Conservation (phyloP, 2,797 vertebrate species). For the Anabacerthia variegaticeps region DNA sequence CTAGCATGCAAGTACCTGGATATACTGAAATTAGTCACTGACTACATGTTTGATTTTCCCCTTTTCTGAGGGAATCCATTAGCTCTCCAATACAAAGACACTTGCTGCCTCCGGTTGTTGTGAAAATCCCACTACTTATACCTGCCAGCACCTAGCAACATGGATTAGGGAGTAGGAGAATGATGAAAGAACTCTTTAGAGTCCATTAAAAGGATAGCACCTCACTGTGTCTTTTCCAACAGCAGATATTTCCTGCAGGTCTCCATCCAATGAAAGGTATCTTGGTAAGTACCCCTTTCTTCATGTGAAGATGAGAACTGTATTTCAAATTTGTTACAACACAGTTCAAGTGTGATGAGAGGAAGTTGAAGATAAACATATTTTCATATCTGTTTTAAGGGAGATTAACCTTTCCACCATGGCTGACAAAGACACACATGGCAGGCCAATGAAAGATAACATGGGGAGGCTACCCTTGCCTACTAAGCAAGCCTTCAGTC, state of each 20-base stretch:
- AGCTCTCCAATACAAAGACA: neutral
- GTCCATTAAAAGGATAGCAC: neutral
- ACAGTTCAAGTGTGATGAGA: neutral
- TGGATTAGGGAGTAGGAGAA: neutral
- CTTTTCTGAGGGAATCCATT: neutral
- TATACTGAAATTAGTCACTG: neutral
- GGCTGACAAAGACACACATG: neutral
- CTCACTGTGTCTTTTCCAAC: neutral
- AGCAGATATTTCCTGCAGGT: neutral
- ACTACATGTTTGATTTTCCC: neutral
- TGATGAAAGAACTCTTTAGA: neutral
- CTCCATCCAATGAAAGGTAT: neutral
- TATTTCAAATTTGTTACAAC: neutral
- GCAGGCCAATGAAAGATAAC: neutral
- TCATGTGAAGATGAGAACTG: rapidly evolving
- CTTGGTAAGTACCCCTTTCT: neutral
- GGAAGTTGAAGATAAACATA: neutral
- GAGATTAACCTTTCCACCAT: neutral
- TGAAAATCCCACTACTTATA: neutral
- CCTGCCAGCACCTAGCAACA: neutral
- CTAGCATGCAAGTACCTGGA: neutral
- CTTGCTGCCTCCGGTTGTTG: neutral
- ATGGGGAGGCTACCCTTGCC: rapidly evolving
- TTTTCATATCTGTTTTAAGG: neutral
- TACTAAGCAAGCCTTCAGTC: neutral